Base-by-base conservation (phyloP, 2,888 invertebrate genomes). In the Epinotia brunnichana region DNA sequence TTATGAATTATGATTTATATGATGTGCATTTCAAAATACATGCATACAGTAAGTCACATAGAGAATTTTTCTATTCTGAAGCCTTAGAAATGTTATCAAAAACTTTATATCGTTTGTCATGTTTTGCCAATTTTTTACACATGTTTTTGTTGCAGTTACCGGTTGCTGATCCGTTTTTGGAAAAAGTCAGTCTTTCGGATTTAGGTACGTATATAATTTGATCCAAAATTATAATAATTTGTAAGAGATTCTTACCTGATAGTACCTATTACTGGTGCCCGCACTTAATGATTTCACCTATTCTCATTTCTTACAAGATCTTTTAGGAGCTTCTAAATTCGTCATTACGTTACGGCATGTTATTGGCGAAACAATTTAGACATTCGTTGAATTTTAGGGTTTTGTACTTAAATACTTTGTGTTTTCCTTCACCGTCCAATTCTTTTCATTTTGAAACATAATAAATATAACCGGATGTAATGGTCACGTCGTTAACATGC, bases 161-260 rank as follows among this genome's bases (percentile, higher is more conserved):
- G 74, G 97, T 97, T 68, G 97, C 97, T 66, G 98, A 98, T 92
- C 98, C 98, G 61, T 98, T 98, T 92, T 90, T 98, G 93, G 98
- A 97, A 90, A 98, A 97, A 94, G 96, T 91, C 81, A 91, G 85
- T 77, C 87, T 89, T 63, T 89, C 91, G 5, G 91, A 91, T 78
- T 85, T 92, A 78, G 90, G 92, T 92, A 80, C 90, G 92, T 85
- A 21, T 56, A 35, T 13, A 41, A 41, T 13, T 2, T n/a, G n/a
- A n/a, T 15, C 4, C 5, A 5, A 5, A 3, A 13, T 13, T n/a
- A 48, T n/a, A n/a, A 48, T 48, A 7, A 15, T 48, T n/a, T n/a
- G 1, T 5, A n/a, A 5, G 15, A n/a, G 7, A 48, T 48, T 48
- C 5, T 5, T 48, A n/a, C 4, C n/a, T n/a, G n/a, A 48, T 13